These are phyloP conservation scores for Apodemus agrarius DNA, from an alignment of 2,797 vertebrate species.

Conservation along the genomic window DNA sequence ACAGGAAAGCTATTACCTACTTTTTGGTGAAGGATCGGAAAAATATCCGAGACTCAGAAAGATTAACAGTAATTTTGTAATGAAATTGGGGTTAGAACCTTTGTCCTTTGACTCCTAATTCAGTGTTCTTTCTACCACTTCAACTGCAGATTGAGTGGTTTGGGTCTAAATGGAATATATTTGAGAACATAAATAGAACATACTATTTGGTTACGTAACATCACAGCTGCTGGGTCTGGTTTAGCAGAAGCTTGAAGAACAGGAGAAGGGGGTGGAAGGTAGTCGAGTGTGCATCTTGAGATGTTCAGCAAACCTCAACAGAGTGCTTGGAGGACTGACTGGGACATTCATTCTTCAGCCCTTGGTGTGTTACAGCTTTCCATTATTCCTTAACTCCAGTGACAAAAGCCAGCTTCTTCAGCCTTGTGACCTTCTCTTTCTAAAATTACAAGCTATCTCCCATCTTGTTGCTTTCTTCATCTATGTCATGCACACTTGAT, in stretches of 20 bases:
- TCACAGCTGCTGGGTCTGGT: conserved; percentile 74
- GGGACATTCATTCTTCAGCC: neutral
- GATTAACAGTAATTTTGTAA: conserved; percentile 31
- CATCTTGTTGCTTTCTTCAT: conserved; percentile 30
- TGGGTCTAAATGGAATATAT: conserved; percentile 68
- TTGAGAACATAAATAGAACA: conserved; percentile 78
- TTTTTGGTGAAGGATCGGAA: neutral
- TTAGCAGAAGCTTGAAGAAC: conserved; percentile 77
- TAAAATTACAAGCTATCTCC: conserved; percentile 23
- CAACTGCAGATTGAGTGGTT: conserved; percentile 57
- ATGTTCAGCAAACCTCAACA: conserved; percentile 37
- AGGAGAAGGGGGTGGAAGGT: conserved; percentile 78
- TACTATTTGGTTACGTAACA: conserved; percentile 76
- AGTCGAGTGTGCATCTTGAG: conserved; percentile 69
- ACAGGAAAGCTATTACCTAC: conserved; percentile 33
- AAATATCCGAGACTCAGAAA: neutral
- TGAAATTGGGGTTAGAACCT: conserved; percentile 63
- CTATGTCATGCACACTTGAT: neutral
- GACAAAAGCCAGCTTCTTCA: conserved; percentile 52
- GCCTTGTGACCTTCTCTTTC: neutral
- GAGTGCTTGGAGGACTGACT: neutral
- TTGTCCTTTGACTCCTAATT: conserved; percentile 63
- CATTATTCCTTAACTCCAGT: conserved; percentile 20
- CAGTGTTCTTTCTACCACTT: conserved; percentile 52
- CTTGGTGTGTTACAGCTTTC: neutral